phyloP scores from a whole-genome alignment of 2,113 vertebrate genomes.

The Scopus umbretta region DNA sequence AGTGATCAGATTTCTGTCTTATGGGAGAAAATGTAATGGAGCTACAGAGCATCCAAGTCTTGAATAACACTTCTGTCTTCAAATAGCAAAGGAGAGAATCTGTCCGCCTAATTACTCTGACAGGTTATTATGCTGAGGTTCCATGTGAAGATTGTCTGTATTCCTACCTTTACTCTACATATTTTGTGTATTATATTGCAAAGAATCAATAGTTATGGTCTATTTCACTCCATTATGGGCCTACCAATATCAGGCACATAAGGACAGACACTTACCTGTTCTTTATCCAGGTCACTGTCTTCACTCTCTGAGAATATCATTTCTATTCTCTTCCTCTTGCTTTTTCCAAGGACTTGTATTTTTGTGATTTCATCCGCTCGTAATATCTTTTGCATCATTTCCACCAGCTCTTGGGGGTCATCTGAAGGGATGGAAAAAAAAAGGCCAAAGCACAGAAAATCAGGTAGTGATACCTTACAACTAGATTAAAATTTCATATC shows the following conservation, averaged over 20 bases:
- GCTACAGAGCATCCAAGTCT: not conserved
- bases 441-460: constrained; percentile 4
- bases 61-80: not conserved
- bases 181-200: not conserved
- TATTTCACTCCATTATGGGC: not conserved
- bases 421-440: constrained; percentile 28
- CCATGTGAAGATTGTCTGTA: not conserved
- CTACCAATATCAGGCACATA: not conserved
- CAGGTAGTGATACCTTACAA: not conserved
- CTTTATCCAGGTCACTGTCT: constrained; percentile 61
- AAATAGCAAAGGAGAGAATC: not conserved
- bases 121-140: not conserved
- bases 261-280: constrained; percentile 47
- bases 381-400: constrained; percentile 72
- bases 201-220: not conserved
- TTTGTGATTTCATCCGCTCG: constrained; percentile 63
- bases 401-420: constrained; percentile 50
- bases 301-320: constrained; percentile 68
- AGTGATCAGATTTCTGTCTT: not conserved
- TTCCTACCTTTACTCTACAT: not conserved
- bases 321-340: constrained; percentile 73
- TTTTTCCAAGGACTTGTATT: constrained; percentile 67
- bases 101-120: not conserved
- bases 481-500: not conserved
- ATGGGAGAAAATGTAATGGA: not conserved